Base-by-base conservation (phyloP, 2,797 vertebrate species). In the Zonotrichia albicollis region DNA sequence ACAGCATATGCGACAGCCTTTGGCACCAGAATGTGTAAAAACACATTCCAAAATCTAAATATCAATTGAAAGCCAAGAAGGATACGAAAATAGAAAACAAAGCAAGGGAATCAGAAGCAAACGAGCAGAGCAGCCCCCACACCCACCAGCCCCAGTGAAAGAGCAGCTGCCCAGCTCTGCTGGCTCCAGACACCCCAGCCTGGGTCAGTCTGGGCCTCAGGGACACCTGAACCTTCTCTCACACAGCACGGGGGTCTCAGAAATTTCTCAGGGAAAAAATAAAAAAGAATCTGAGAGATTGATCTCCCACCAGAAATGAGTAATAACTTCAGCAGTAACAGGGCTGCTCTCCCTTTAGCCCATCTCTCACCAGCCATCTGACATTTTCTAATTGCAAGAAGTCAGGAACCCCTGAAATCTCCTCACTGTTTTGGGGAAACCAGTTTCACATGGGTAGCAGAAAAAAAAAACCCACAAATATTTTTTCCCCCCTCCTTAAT, bases 321-420 rank as follows among this genome's bases (percentile, higher is more conserved):
- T 19, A 65, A 68, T 8, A 3, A 46, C 43, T 68, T 54, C 16
- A 40, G 67, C 67, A 62, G 36, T 23, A 54, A 51, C 30, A 70
- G 36, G 26, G 57, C 34, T 30, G 27, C 29, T 10, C 21, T 36
- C 64, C 40, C 51, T 62, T 16, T 76, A 79, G 46, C 13, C 72
- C 57, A 70, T 29, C 65, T 87, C 55, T 80, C 58, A n/a, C 67
- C 71, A 65, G 32, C 58, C 83, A 84, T 23, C 86, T 75, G 77
- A 95, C 25, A 36, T 68, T 50, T 93, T 88, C 70, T 84, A 72
- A 90, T 67, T 90, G 42, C 75, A 84, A 40, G 60, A n/a, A n/a
- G n/a, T n/a, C n/a, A n/a, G n/a, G n/a, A n/a, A n/a, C n/a, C n/a
- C n/a, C n/a, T n/a, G n/a, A 87, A 80, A 80, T 64, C 53, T 87